Base-by-base conservation (phyloP, 2,113 vertebrate genomes). In the Rutilus rutilus region DNA sequence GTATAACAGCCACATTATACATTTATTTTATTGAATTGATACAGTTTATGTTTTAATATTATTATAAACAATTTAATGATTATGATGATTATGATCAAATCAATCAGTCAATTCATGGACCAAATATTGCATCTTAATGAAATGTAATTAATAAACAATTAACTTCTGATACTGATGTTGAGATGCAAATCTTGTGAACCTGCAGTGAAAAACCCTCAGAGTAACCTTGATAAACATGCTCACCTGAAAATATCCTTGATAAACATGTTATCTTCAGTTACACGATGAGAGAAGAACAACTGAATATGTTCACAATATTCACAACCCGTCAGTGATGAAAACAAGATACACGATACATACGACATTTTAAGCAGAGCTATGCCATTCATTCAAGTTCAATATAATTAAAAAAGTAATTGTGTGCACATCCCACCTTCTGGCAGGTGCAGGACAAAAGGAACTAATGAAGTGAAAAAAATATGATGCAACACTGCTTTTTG, bases 251-350 rank as follows among this genome's bases (percentile, higher is more conserved):
- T 45, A 73, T 73, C 69, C 39, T n/a, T 6, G 21, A 36, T 30
- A 45, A 73, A 73, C 39, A 73, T 62, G 60, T n/a, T 74, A 23
- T 74, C 65, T 69, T 74, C 11, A 45, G 42, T 74, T 47, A 25
- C 23, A 25, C 4, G 2, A 74, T 25, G 42, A 47, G 23, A 74
- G 23, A 71, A 36, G 27, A 23, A 39, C 65, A 36, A 10, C 33
- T 69, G 8, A 71, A 71, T 69, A 10, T 47, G 12, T 75, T 14
- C 12, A 75, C 6, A 25, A 15, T 75, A 27, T 75, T 75, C 45
- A 50, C n/a, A 47, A 50, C 12, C 23, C 0, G n/a, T 33, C 27
- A 54, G 25, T 33, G 14, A 36, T n/a, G 5, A 23, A 23, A 19
- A 78, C 5, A 36, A 60, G 21, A 15, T 57, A 25, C 57, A 79